Evolutionary conservation across 2,113 vertebrate genomes (phyloP).

Genomic region (Charina bottae): DNA sequence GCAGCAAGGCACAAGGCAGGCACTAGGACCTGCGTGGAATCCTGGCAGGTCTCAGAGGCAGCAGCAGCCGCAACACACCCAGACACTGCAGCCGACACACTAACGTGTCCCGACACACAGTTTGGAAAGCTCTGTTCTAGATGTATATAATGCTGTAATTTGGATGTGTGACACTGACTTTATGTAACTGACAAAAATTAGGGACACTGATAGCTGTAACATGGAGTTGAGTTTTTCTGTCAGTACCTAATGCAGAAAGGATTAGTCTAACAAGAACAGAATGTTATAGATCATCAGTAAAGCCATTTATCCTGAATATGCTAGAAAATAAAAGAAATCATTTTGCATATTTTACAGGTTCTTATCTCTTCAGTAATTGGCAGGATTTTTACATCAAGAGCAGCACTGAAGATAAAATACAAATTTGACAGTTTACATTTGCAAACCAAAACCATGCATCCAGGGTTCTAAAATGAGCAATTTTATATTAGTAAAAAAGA

Average conservation of each 20-base stretch:
- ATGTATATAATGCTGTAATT: background rate
- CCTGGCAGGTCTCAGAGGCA: too few relatives aligned
- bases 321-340: background rate
- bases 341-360: background rate
- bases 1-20: too few relatives aligned
- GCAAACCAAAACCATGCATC: background rate
- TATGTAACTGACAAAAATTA: background rate
- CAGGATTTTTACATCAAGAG: background rate
- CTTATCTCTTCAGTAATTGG: background rate
- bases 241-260: background rate
- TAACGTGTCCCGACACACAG: too few relatives aligned
- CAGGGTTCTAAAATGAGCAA: background rate
- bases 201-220: background rate
- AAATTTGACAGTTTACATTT: background rate
- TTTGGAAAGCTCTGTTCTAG: too few relatives aligned
- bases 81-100: too few relatives aligned
- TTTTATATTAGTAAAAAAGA: background rate
- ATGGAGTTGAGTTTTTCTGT: background rate
- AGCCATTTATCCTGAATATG: background rate
- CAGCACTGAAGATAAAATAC: background rate
- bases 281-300: background rate
- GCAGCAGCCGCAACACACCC: too few relatives aligned
- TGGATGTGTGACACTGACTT: background rate
- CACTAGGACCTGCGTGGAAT: too few relatives aligned
- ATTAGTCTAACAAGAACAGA: constrained; percentile 5